Evolutionary conservation across 1,140 invertebrate species (phyloP).

Genomic region (Andrena cerasifolii): DNA sequence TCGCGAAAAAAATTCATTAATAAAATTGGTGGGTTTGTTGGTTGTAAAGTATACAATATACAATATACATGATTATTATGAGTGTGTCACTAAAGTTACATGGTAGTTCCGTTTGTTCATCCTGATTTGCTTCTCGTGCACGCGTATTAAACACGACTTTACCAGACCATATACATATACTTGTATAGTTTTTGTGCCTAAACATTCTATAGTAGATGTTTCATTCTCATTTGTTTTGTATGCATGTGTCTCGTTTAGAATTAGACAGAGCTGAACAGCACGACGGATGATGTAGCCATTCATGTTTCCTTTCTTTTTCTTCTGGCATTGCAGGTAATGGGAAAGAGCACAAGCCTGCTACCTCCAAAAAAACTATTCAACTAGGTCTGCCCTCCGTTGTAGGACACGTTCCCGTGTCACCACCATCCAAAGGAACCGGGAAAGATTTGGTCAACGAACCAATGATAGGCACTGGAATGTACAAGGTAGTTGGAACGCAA

Average conservation of each 20-base stretch:
- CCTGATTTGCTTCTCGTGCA: conserved; percentile 58
- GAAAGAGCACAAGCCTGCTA: conserved; percentile 74
- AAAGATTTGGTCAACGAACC: conserved; percentile 77
- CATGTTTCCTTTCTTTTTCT: conserved; percentile 23
- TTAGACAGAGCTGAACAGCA: conserved; percentile 4
- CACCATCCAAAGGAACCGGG: conserved; percentile 77
- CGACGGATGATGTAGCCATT: background rate
- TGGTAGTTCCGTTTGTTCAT: conserved; percentile 46
- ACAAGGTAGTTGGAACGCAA: conserved; percentile 89
- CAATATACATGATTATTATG: conserved; percentile 37
- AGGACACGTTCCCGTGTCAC: conserved; percentile 78
- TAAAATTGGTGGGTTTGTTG: conserved; percentile 77
- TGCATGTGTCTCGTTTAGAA: conserved; percentile 36
- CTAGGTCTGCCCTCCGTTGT: conserved; percentile 80
- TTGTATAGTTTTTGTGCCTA: conserved; percentile 45
- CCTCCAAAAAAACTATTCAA: conserved; percentile 79
- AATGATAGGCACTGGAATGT: conserved; percentile 78
- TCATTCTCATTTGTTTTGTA: conserved; percentile 37
- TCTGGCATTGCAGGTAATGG: conserved; percentile 69
- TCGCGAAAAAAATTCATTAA: conserved; percentile 81
- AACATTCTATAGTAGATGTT: conserved; percentile 47
- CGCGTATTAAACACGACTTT: conserved; percentile 56
- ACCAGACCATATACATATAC: conserved; percentile 30
- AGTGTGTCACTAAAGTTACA: conserved; percentile 46
- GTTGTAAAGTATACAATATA: conserved; percentile 49